These are phyloP conservation scores for Agrypnia vestita DNA, from an alignment of 1,140 invertebrate genomes.

Conservation along the genomic window DNA sequence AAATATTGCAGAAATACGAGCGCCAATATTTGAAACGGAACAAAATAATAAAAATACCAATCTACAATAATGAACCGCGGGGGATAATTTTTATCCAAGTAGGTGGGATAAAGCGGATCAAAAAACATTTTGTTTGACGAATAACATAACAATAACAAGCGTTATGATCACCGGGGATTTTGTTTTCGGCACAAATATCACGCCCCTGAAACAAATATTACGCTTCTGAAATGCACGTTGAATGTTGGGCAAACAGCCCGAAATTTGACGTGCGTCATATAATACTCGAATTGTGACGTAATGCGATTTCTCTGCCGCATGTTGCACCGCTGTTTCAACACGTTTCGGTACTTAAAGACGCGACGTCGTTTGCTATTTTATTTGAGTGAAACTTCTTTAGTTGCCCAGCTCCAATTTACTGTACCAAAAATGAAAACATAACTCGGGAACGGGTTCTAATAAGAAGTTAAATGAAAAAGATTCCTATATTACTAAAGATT, in stretches of 20 bases:
- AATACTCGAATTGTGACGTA: conserved; percentile 13
- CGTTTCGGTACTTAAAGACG: not conserved
- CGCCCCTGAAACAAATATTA: conserved; percentile 35
- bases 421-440: too few relatives aligned
- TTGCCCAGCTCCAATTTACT: too few relatives aligned
- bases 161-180: conserved; percentile 36
- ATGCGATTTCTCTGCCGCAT: not conserved
- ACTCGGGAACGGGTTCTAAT: too few relatives aligned
- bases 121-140: conserved; percentile 26
- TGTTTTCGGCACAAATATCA: conserved; percentile 28
- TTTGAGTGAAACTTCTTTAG: not conserved
- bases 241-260: conserved; percentile 38
- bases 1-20: conserved; percentile 16
- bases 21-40: conserved; percentile 31
- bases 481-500: too few relatives aligned
- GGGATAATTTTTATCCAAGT: conserved; percentile 15
- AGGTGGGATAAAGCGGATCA: conserved; percentile 15
- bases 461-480: too few relatives aligned
- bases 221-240: too few relatives aligned
- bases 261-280: not conserved
- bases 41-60: conserved; percentile 7
- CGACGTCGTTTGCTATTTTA: not conserved
- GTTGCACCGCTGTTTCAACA: not conserved
- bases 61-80: conserved; percentile 43
- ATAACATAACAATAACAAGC: conserved; percentile 33